phyloP scores from a whole-genome alignment of 1,140 invertebrate genomes.

The Ceratitis capitata region DNA sequence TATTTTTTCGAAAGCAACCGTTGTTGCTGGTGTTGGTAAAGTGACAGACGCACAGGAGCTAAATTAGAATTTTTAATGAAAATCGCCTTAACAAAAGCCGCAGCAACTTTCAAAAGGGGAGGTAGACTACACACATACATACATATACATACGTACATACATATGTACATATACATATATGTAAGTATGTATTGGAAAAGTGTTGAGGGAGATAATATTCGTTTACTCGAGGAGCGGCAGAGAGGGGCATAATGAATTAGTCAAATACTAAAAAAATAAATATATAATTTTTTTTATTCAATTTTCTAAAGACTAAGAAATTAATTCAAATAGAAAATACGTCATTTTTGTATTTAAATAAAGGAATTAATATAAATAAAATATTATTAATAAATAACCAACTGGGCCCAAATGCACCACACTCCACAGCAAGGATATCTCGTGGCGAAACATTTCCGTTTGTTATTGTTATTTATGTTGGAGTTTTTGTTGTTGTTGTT shows the following conservation, averaged over 20 bases:
- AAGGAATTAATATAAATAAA: neutral
- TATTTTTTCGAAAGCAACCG: neutral
- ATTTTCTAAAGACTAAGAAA: neutral
- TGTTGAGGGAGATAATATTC: too few species aligned
- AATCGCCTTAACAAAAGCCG: conserved; percentile 29
- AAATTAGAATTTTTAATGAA: conserved; percentile 38
- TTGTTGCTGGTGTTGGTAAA: conserved; percentile 21
- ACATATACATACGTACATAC: too few species aligned
- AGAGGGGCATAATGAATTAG: neutral
- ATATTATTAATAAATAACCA: too few species aligned
- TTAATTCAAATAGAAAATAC: neutral
- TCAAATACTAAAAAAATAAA: neutral
- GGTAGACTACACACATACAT: too few species aligned
- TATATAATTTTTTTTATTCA: neutral
- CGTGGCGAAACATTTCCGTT: neutral
- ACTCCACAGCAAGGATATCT: conserved; percentile 17
- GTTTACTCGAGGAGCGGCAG: too few species aligned
- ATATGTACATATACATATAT: too few species aligned
- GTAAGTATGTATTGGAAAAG: too few species aligned
- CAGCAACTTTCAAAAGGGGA: neutral
- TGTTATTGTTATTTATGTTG: neutral
- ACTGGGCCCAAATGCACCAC: neutral
- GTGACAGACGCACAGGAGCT: conserved; percentile 33
- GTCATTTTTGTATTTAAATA: neutral
- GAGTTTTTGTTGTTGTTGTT: neutral